Evolutionary conservation across 2,797 vertebrate genomes (phyloP).

Genomic region (Loriculus beryllinus): DNA sequence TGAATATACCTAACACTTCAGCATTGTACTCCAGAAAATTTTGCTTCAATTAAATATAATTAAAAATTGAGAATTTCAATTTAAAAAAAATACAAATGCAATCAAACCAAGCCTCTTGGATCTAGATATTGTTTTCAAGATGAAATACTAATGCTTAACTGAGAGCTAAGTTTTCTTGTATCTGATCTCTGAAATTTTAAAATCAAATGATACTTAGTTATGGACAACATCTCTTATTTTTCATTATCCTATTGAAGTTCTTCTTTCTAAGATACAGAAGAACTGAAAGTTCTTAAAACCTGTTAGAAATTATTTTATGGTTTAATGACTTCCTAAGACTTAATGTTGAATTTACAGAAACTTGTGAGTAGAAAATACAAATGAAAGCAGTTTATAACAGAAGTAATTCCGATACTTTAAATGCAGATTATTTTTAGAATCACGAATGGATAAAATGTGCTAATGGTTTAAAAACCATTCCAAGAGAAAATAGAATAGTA

Average conservation of each 20-base stretch:
- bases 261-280: neutral
- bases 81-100: neutral
- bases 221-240: neutral
- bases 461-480: neutral
- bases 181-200: neutral
- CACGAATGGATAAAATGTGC: neutral
- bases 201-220: neutral
- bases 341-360: neutral
- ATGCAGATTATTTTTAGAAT: neutral
- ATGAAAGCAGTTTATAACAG: neutral
- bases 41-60: neutral
- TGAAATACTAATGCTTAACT: neutral
- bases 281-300: neutral
- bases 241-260: neutral
- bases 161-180: neutral
- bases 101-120: accelerated
- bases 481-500: neutral
- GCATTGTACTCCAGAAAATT: neutral
- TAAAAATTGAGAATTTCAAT: neutral
- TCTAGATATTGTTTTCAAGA: neutral
- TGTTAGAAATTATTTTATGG: neutral
- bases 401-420: neutral
- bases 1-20: neutral
- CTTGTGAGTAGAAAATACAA: neutral
- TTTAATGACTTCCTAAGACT: neutral